phyloP scores from a whole-genome alignment of 2,113 vertebrate genomes.

The Corvus cornix region DNA sequence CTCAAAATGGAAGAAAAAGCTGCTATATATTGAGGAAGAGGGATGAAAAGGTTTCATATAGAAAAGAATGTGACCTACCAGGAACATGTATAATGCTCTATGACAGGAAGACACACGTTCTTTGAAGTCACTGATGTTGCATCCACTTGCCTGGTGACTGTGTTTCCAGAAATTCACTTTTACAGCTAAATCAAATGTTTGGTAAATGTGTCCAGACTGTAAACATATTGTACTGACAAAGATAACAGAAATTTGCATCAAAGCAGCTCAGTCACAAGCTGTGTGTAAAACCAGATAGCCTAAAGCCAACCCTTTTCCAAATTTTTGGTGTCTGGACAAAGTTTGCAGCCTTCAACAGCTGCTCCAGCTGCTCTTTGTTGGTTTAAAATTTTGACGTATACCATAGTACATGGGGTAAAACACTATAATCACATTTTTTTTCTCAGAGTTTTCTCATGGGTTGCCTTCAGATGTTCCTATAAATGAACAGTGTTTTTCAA shows the following conservation, averaged over 20 bases:
- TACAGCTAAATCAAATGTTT: neutral
- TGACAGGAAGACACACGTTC: fast-evolving
- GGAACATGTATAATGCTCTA: neutral
- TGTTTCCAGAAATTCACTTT: neutral
- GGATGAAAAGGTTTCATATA: neutral
- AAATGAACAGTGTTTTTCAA: neutral
- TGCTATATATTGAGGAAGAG: neutral
- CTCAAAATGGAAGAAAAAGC: neutral
- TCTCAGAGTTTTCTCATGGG: neutral
- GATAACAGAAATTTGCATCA: neutral
- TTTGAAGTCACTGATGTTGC: neutral
- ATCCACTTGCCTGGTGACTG: neutral
- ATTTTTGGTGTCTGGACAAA: neutral
- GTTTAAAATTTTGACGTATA: neutral
- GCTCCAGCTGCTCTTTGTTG: neutral
- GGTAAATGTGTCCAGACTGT: neutral
- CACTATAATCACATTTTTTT: neutral
- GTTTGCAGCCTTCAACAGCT: neutral
- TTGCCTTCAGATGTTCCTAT: neutral
- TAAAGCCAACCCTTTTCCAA: neutral
- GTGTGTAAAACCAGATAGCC: neutral
- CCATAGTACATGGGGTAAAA: neutral
- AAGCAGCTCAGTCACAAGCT: neutral
- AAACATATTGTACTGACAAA: neutral
- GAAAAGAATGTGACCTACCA: neutral